Evolutionary conservation across 2,888 invertebrate genomes (phyloP).

Genomic region (Copidosoma aretas): DNA sequence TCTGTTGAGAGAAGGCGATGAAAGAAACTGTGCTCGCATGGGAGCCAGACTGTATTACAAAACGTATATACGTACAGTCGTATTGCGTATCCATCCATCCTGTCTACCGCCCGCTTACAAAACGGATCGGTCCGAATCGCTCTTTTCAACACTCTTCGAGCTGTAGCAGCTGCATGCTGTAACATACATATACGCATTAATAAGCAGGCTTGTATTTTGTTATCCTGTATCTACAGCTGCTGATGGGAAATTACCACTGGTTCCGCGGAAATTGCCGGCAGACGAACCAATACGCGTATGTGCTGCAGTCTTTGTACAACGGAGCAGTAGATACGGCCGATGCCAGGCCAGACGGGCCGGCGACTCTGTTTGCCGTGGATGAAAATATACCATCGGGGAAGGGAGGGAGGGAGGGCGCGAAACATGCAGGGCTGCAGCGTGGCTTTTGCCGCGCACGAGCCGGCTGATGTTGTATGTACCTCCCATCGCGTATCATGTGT

Average conservation of each 20-base stretch:
- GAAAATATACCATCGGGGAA: neutral
- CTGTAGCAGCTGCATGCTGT: slow-evolving; percentile 6
- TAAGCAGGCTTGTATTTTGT: too few relatives aligned
- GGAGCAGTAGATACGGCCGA: neutral
- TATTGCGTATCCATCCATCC: too few relatives aligned
- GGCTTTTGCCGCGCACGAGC: too few relatives aligned
- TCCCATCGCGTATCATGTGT: too few relatives aligned
- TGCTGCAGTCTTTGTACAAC: too few relatives aligned
- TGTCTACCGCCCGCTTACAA: too few relatives aligned
- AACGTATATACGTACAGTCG: too few relatives aligned
- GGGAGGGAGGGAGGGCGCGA: neutral
- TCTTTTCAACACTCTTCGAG: slow-evolving; percentile 29
- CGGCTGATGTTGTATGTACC: too few relatives aligned
- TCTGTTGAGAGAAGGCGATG: too few relatives aligned
- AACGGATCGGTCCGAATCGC: slow-evolving; percentile 28
- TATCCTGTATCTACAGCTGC: neutral
- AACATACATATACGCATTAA: too few relatives aligned
- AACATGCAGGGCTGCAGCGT: neutral
- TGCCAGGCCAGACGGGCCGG: neutral
- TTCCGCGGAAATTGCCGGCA: slow-evolving; percentile 25
- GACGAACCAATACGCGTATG: neutral
- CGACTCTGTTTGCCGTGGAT: neutral
- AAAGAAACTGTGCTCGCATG: too few relatives aligned
- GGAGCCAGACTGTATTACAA: too few relatives aligned
- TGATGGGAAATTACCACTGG: slow-evolving; percentile 25